phyloP scores from a whole-genome alignment of 2,113 vertebrate species.

The Perca flavescens region DNA sequence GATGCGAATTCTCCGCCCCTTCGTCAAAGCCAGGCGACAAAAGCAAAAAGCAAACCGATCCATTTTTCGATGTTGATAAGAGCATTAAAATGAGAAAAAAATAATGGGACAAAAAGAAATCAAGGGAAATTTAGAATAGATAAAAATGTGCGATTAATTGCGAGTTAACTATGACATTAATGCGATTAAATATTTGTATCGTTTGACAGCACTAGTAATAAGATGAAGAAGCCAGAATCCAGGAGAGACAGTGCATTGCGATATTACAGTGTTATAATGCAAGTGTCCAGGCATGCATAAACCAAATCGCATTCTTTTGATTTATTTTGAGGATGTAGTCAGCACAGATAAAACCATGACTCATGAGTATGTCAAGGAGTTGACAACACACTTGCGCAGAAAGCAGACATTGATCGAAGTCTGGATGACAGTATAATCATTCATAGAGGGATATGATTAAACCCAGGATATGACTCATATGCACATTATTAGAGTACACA shows the following conservation, averaged over 20 bases:
- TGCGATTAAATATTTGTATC: too few relatives aligned
- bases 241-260: background rate
- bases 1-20: too few relatives aligned
- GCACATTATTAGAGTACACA: background rate
- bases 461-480: background rate
- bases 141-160: too few relatives aligned
- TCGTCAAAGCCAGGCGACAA: too few relatives aligned
- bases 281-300: constrained; percentile 6
- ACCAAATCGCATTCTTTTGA: background rate
- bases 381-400: constrained; percentile 8
- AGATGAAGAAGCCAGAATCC: background rate
- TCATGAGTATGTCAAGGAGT: background rate
- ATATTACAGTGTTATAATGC: background rate
- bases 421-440: constrained; percentile 16
- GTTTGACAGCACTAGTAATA: background rate
- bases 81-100: too few relatives aligned
- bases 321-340: background rate
- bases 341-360: background rate
- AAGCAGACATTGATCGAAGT: constrained; percentile 17
- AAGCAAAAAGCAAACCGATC: too few relatives aligned
- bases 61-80: too few relatives aligned
- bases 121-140: too few relatives aligned
- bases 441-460: constrained; percentile 6
- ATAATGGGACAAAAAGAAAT: too few relatives aligned
- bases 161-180: too few relatives aligned